Base-by-base conservation (phyloP, 2,888 invertebrate genomes). In the Catocala fraxini region DNA sequence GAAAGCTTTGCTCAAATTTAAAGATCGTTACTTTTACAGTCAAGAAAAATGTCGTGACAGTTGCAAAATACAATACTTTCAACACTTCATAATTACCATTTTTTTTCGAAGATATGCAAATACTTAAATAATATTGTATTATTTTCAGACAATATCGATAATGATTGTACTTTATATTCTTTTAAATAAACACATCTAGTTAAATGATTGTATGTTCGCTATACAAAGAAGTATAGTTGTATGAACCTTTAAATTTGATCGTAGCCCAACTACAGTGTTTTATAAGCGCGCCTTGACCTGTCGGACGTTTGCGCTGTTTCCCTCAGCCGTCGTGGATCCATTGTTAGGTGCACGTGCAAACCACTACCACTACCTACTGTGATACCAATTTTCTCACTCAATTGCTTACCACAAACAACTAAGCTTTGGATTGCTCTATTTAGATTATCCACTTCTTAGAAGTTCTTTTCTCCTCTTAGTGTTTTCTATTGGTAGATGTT, bases 261-360 rank as follows among this genome's bases (percentile, higher is more conserved):
- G 42, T 43, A 49, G 25, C 35, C 39, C 15, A 45, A 45, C n/a
- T 45, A 51, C 39, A 42, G 42, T 9, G 64, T 77, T 70, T 78
- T 70, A 63, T 59, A 71, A 69, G 57, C 46, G 66, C 68, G 73
- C 84, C 85, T 86, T 86, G 86, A 83, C 80, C 81, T 63, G 73
- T 52, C 74, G 78, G 79, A 78, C 78, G 83, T 81, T 75, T 63
- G 79, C 77, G 75, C 75, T 83, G 83, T 84, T 85, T 74, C 75
- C 77, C 76, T 33, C 48, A 33, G 43, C 48, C 43, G 34, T 53
- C 61, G 46, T 65, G 63, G 68, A 71, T 66, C 77, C 65, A 78
- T 77, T 77, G 77, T 77, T 77, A 68, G 49, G 51, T 71, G 79
- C 72, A 77, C 76, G 76, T 74, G 76, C 70, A 62, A 15, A 10